These are phyloP conservation scores for Lissonota sp. DNA, from an alignment of 2,888 invertebrate genomes.

Conservation along the genomic window DNA sequence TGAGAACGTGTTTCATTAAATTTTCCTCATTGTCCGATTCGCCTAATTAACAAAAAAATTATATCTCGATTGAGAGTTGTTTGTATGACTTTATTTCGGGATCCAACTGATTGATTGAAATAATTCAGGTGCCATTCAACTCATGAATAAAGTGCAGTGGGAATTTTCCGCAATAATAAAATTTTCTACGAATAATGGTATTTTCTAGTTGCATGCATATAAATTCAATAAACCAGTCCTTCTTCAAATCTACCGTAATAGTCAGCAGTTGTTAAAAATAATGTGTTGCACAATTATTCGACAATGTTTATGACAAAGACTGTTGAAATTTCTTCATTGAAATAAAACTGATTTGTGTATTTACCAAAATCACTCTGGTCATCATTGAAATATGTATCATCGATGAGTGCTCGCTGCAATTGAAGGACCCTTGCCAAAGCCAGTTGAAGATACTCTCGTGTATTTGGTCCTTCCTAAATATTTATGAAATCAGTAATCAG, in stretches of 20 bases:
- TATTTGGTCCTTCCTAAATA: constrained; percentile 71
- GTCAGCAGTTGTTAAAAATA: too few relatives aligned
- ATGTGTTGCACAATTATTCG: too few relatives aligned
- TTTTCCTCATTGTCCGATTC: constrained; percentile 79
- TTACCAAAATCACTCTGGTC: constrained; percentile 76
- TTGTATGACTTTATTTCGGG: too few relatives aligned
- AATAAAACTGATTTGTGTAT: constrained; percentile 1
- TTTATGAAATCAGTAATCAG: constrained; percentile 3
- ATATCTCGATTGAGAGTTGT: too few relatives aligned
- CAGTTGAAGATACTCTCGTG: constrained; percentile 78
- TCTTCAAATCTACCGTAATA: too few relatives aligned
- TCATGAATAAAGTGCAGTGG: too few relatives aligned
- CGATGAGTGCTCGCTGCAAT: constrained; percentile 78
- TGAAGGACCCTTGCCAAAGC: constrained; percentile 77
- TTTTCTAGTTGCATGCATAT: too few relatives aligned
- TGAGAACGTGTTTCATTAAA: constrained; percentile 77
- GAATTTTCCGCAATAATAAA: too few relatives aligned
- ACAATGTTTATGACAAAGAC: background rate
- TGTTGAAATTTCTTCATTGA: background rate
- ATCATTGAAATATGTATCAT: constrained; percentile 73
- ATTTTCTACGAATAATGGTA: too few relatives aligned
- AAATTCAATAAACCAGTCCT: too few relatives aligned
- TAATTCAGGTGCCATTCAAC: background rate
- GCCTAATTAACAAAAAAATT: constrained; percentile 65
- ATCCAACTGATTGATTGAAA: too few relatives aligned